Evolutionary conservation across 37 sponge, comb jelly and placozoan species (phyloP), one percentile per base, ranked within the genome.

Genomic region (Chondrosia reniformis): DNA sequence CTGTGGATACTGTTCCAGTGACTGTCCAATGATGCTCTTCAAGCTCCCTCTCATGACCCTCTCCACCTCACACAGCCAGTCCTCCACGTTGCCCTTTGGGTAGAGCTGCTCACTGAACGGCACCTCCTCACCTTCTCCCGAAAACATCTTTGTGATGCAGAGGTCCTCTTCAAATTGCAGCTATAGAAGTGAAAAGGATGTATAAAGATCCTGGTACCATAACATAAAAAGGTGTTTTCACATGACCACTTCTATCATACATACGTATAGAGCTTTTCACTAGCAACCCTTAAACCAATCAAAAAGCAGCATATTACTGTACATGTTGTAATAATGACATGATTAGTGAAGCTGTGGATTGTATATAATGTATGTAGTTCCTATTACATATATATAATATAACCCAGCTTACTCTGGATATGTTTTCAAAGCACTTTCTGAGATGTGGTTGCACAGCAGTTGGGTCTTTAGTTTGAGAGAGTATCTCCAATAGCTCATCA

Each of bases 401-500:
- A n/a, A 19, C n/a, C 3, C 30, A 55, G 62, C 82, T 34, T 8
- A 97, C 97, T 79, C 80, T 92, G 34, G 92, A 87, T 63, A 98
- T 91, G 74, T 90, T 92, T 73, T 98, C 99, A 83, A 98, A 98
- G 86, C 99, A 98, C 79, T 98, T 98, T 75, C 94, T 93, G 66
- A 98, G 91, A 74, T 98, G 99, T 61, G 99, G 99, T 77, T 98
- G 99, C n/a, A 98, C 99, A 34, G 96, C 96, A 40, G 99, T 98
- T 27, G 99, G 99, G 83, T 98, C 94, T 75, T 98, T 98, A 63
- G 99, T 98, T 87, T 98, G 96, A 15, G 99, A 98, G 57, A 98
- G 84, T 45, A 98, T 98, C 92, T 98, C 96, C 79, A 98, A 63
- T 36, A 98, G 84, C 82, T 98, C 99, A 55, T 98, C 99, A 83